Percentiles rank a stretch among this genome's conserved stretches.
These are phyloP conservation scores for Epinephelus lanceolatus DNA, from an alignment of 2,113 vertebrate species.

Conservation along the genomic window DNA sequence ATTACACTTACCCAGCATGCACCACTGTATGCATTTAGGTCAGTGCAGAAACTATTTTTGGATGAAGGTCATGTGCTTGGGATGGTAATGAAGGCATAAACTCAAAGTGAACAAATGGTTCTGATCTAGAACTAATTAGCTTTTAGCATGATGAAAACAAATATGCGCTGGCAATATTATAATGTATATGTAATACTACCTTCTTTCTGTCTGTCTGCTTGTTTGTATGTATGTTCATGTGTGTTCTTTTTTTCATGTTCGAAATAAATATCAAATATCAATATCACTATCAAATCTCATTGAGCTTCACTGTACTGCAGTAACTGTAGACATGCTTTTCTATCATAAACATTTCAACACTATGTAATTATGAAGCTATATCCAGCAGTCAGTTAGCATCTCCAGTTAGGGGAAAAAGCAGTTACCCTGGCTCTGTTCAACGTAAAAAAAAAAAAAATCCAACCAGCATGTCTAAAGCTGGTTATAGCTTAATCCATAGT, in stretches of 20 bases:
- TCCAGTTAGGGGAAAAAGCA: too few species aligned
- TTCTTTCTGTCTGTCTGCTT: too few species aligned
- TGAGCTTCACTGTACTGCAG: background rate
- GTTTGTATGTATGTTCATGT: too few species aligned
- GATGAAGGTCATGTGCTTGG: background rate
- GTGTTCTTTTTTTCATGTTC: too few species aligned
- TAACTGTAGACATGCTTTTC: background rate
- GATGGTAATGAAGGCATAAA: background rate
- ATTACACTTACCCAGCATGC: background rate
- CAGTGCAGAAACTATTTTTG: background rate
- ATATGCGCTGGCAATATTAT: too few species aligned
- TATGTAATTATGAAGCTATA: background rate
- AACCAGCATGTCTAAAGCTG: background rate
- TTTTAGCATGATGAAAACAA: background rate
- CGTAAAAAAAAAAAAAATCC: too few species aligned
- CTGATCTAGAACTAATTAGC: background rate
- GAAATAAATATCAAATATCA: too few species aligned
- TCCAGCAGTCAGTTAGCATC: too few species aligned
- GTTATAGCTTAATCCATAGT: background rate
- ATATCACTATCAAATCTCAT: background rate
- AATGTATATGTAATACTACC: too few species aligned
- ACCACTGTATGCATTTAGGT: too few species aligned
- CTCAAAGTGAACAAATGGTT: background rate
- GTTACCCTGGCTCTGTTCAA: too few species aligned
- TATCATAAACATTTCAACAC: background rate